Evolutionary conservation across 2,113 vertebrate species (phyloP).

Genomic region (Bubalus kerabau): DNA sequence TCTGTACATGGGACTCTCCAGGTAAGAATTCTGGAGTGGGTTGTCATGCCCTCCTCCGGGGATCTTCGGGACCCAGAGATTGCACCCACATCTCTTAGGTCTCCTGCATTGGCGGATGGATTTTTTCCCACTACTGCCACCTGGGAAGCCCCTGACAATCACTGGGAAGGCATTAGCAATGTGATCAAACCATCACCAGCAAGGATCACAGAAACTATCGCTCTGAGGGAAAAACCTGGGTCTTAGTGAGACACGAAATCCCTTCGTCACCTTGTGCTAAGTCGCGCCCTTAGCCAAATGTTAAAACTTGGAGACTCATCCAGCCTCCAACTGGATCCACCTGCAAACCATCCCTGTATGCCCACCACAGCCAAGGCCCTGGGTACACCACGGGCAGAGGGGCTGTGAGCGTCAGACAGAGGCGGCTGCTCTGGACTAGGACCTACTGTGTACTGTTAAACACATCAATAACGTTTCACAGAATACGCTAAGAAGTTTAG

Average conservation of each 20-base stretch:
- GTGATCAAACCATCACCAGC: background rate
- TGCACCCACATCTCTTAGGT: background rate
- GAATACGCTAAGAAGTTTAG: rapidly evolving
- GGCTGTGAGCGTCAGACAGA: background rate
- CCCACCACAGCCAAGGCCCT: background rate
- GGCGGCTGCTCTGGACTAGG: background rate
- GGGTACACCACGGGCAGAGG: background rate
- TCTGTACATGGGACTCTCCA: background rate
- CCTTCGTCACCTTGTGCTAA: background rate
- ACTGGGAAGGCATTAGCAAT: background rate
- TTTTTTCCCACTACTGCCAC: background rate
- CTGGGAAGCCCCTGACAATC: background rate
- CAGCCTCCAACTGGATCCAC: background rate
- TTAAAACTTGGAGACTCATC: background rate
- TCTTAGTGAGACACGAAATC: rapidly evolving
- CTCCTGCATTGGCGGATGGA: background rate
- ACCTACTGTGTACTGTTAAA: background rate
- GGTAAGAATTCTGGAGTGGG: background rate
- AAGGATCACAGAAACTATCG: background rate
- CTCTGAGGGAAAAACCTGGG: too few species aligned
- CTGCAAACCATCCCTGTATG: background rate
- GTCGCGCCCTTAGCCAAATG: background rate
- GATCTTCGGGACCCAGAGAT: background rate
- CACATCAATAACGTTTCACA: too few species aligned
- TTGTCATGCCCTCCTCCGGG: background rate